These are phyloP conservation scores for Phataginus tricuspis DNA, from an alignment of 2,797 vertebrate genomes.

Conservation along the genomic window DNA sequence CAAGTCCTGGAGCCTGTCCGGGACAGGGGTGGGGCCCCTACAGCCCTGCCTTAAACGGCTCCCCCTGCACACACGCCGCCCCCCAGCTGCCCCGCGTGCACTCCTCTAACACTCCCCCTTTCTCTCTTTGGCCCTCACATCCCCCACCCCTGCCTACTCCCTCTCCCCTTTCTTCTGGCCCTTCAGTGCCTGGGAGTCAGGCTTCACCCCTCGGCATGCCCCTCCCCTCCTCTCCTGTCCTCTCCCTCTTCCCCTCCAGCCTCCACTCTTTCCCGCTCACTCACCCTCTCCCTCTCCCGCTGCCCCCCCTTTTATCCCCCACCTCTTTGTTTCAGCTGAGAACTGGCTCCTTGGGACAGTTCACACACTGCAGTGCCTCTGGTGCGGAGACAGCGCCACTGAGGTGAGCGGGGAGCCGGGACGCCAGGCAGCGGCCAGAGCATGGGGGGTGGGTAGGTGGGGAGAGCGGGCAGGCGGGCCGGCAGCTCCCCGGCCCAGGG, in stretches of 20 bases:
- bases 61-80: background rate
- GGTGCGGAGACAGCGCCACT: constrained; percentile 71
- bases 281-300: constrained; percentile 76
- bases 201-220: constrained; percentile 52
- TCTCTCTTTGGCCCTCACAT: background rate
- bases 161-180: constrained; percentile 48
- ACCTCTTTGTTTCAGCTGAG: constrained; percentile 83
- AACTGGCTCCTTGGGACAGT: constrained; percentile 81
- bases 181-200: constrained; percentile 52
- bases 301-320: constrained; percentile 75
- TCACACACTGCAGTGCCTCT: constrained; percentile 76
- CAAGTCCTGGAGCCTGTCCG: background rate
- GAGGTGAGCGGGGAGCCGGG: constrained; percentile 72
- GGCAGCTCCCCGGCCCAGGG: background rate
- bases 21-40: constrained; percentile 16
- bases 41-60: background rate
- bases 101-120: background rate
- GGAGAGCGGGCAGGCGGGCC: constrained; percentile 67
- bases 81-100: background rate
- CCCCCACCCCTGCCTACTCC: constrained; percentile 32
- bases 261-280: constrained; percentile 75
- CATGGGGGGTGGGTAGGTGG: background rate
- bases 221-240: constrained; percentile 56
- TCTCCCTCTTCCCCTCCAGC: constrained; percentile 63
- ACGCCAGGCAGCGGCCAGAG: background rate